Percentiles rank a stretch among this genome's conserved stretches.
Evolutionary conservation across 1,140 invertebrate species (phyloP).

Genomic region (Platorchestia sp.): DNA sequence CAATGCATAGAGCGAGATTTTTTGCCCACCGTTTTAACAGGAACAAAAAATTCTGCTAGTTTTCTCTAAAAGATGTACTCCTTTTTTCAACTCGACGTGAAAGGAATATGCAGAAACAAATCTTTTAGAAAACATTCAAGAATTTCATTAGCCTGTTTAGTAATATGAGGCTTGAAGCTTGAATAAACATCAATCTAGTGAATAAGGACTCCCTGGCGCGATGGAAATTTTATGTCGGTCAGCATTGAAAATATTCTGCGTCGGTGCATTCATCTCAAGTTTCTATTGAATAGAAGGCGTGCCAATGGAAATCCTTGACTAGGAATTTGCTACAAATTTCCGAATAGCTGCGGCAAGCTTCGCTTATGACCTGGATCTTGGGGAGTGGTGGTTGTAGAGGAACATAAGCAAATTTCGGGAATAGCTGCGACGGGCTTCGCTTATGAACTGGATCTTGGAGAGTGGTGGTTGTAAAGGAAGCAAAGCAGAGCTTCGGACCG

Average conservation of each 20-base stretch:
- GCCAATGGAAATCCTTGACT: neutral
- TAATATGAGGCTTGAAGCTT: neutral
- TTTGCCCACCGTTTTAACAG: neutral
- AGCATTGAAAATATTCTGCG: constrained; percentile 7
- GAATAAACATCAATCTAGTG: neutral
- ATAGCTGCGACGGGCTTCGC: neutral
- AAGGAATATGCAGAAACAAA: neutral
- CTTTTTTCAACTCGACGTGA: neutral
- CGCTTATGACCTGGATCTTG: neutral
- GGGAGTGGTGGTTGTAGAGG: neutral
- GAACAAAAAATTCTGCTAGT: neutral
- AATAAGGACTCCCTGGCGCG: neutral
- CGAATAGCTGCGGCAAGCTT: neutral
- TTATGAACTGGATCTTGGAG: neutral
- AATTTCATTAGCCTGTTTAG: neutral
- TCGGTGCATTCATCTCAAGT: neutral
- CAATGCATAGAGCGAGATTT: too few relatives aligned
- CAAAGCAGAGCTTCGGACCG: neutral
- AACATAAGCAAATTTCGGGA: neutral
- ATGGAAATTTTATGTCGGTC: neutral
- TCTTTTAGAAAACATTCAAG: neutral
- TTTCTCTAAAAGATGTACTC: neutral
- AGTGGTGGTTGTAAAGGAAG: neutral
- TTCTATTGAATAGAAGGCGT: neutral
- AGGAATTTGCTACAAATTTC: neutral